Evolutionary conservation across 2,113 vertebrate species (phyloP).

Genomic region (Pampusana beccarii): DNA sequence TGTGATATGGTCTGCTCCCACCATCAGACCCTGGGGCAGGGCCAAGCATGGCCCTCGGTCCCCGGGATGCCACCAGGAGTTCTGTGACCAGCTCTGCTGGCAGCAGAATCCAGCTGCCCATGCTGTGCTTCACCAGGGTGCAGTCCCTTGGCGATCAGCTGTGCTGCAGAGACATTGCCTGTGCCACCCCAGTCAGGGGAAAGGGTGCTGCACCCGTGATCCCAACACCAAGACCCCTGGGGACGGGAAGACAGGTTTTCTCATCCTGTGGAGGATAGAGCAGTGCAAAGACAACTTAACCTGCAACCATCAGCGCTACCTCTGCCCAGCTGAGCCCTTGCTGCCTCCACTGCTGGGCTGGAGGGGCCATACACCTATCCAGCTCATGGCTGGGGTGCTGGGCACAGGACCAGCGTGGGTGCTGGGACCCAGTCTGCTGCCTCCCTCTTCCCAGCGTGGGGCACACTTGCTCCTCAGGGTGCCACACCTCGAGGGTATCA

Average conservation of each 20-base stretch:
- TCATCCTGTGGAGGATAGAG: rapidly evolving
- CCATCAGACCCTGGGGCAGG: not conserved
- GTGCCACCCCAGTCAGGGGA: not conserved
- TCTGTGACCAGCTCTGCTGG: not conserved
- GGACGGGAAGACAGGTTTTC: not conserved
- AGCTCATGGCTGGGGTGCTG: not conserved
- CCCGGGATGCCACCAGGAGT: not conserved
- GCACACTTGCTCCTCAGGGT: not conserved
- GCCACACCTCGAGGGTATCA: not conserved
- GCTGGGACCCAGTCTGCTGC: not conserved
- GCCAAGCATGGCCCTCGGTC: rapidly evolving
- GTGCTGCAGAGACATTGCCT: not conserved
- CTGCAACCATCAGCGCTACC: rapidly evolving
- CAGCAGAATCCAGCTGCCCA: not conserved
- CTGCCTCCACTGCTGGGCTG: not conserved
- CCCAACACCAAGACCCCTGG: rapidly evolving
- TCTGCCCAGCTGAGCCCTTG: not conserved
- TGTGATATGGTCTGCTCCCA: not conserved
- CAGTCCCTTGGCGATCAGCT: not conserved
- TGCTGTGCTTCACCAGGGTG: not conserved
- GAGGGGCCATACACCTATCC: not conserved
- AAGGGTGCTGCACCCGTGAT: not conserved
- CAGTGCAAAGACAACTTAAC: not conserved
- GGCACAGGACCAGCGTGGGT: rapidly evolving
- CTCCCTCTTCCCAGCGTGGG: rapidly evolving